Base-by-base conservation (phyloP, 2,113 vertebrate genomes). In the Dasypus novemcinctus region DNA sequence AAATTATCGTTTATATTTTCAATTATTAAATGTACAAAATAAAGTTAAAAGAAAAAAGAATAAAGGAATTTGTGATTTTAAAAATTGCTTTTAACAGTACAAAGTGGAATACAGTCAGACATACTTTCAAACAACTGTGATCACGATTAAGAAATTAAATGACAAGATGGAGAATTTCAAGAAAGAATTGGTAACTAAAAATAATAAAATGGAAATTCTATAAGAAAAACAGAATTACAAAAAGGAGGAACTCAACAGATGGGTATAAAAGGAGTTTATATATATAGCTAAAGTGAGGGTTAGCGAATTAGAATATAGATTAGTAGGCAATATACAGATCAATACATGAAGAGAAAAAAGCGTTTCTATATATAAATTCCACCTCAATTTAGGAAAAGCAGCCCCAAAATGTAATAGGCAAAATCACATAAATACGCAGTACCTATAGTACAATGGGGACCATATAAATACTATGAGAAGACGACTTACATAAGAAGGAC, bases 51-150 rank as follows among this genome's bases (percentile, higher is more conserved):
- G n/a, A n/a, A n/a, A n/a, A n/a, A n/a, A n/a, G n/a, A n/a, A n/a
- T n/a, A n/a, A 90, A 85, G 78, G 57, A 75, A 75, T 80, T 2
- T 61, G 0, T 46, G 76, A 33, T 89, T 83, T 20, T 6, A 71
- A 86, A 88, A 78, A 84, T 2, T 85, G 46, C 20, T 69, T 36
- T 27, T 66, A 46, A 81, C 41, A 85, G 52, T 69, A 31, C 9
- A 87, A 76, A 82, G 75, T 46, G 81, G n/a, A 90, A 84, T 78
- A 82, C 72, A 86, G 43, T 80, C 43, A 90, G 38, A 94, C 10
- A 11, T 49, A 57, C 36, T 36, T 87, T 66, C 71, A 91, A 91
- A n/a, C 61, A 90, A 66, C 46, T 43, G 21, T 74, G 61, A 90
- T 46, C 33, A 69, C 31, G 25, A 91, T 82, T 75, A 91, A 76